Evolutionary conservation across 2,113 vertebrate species (phyloP), one percentile per base, ranked within the genome.

Genomic region (Brachypteracias leptosomus): DNA sequence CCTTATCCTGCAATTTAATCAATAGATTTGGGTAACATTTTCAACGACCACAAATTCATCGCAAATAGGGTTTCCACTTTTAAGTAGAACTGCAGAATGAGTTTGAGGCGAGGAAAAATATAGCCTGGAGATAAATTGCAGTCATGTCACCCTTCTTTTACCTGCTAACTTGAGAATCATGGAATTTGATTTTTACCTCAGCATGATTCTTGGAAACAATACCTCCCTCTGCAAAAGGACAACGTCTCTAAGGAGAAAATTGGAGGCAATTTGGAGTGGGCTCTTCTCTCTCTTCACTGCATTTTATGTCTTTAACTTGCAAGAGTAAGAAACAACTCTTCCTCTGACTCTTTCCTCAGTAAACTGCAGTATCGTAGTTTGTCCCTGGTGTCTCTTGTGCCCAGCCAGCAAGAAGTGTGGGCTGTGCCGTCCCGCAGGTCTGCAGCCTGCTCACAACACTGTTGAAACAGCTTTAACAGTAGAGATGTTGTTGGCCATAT

Each of bases 401-500:
- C 40, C 20, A 44, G 38, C 29, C 40, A 66, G 63, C 19, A 17
- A 22, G 13, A 44, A 21, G 13, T 44, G 29, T 29, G 62, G 24
- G 33, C 20, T 58, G 19, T 58, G 12, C 25, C 25, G 38, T 18
- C 36, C 61, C n/a, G n/a, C n/a, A n/a, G n/a, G n/a, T n/a, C n/a
- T n/a, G n/a, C n/a, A n/a, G n/a, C n/a, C n/a, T n/a, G n/a, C 31
- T 57, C 13, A 4, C 8, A 6, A 13, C 3, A 1, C 33, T 81
- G 29, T 55, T 91, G 73, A 5, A 90, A 35, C 62, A 49, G 10
- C 63, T 72, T 13, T 22, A 28, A 11, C 31, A 38, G 35, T 26
- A 66, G 44, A 62, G 46, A 11, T 20, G 7, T 21, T 1, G 0
- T 1, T 26, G 51, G 5, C 13, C 4, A 1, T 15, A 13, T 31